Evolutionary conservation across 2,113 vertebrate species (phyloP).

Genomic region (Chamaea fasciata): DNA sequence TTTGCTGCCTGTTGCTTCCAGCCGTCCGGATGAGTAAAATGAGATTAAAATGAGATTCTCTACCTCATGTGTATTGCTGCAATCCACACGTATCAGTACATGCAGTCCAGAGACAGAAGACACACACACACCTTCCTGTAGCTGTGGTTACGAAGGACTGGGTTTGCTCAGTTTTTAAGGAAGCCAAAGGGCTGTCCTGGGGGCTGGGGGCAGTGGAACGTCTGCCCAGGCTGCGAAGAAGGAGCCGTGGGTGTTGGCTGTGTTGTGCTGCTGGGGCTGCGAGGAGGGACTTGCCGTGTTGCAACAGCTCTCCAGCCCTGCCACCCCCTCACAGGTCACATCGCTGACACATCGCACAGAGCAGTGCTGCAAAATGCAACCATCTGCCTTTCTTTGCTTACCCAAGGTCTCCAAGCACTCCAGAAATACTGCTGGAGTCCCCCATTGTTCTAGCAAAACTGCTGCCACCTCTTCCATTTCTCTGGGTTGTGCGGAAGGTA

Average conservation of each 20-base stretch:
- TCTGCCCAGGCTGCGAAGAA: background rate
- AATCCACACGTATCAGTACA: background rate
- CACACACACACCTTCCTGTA: background rate
- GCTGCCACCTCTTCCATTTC: background rate
- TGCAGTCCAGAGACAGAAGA: background rate
- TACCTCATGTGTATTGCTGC: background rate
- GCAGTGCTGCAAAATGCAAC: background rate
- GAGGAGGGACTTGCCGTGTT: background rate
- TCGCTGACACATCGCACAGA: background rate
- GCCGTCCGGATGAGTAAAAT: background rate
- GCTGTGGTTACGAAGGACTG: background rate
- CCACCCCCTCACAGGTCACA: slow-evolving; percentile 1
- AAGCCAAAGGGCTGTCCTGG: background rate
- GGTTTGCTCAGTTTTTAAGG: background rate
- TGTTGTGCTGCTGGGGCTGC: background rate
- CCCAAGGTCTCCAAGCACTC: background rate
- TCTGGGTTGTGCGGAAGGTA: background rate
- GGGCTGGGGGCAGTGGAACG: background rate
- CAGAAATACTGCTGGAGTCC: background rate
- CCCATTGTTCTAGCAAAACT: background rate
- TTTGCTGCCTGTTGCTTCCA: background rate
- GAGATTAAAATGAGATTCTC: background rate
- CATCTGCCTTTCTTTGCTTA: background rate
- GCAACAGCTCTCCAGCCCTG: background rate
- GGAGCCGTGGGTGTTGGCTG: background rate